phyloP scores from a whole-genome alignment of 1,140 invertebrate species.

The Neotoxoptera formosana region DNA sequence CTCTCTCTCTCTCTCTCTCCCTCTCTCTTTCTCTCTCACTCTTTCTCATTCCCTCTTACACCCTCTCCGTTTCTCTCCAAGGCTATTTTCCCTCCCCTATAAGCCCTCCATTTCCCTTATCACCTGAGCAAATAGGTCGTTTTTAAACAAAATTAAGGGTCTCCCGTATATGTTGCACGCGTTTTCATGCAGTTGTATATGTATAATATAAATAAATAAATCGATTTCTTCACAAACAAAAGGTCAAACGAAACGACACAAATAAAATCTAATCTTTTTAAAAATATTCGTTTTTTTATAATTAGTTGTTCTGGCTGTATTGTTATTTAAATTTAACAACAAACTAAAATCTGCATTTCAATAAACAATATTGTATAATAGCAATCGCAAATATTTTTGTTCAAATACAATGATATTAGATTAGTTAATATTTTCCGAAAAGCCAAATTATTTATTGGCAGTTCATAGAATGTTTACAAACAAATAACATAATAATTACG shows the following conservation, averaged over 20 bases:
- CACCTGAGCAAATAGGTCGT: conserved; percentile 41
- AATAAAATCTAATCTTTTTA: not conserved
- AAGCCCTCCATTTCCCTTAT: conserved; percentile 49
- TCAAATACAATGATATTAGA: not conserved
- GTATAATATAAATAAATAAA: conserved; percentile 14
- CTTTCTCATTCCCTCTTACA: not conserved
- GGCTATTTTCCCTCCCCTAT: not conserved
- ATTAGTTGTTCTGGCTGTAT: not conserved
- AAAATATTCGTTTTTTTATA: not conserved
- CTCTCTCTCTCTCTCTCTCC: not conserved
- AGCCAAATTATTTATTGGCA: not conserved
- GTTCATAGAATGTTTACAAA: not conserved
- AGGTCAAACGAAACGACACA: not conserved
- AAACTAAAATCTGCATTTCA: not conserved
- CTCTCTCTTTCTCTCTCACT: not conserved
- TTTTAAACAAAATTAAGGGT: conserved; percentile 55
- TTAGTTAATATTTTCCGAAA: not conserved
- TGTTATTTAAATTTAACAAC: not conserved
- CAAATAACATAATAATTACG: not conserved
- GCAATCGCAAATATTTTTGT: not conserved
- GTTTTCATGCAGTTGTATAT: not conserved
- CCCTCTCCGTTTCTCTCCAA: not conserved
- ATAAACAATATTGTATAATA: not conserved
- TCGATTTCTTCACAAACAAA: not conserved
- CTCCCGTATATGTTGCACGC: not conserved